Evolutionary conservation across 1,140 invertebrate species (phyloP).

Genomic region (Tetraneura akinire): DNA sequence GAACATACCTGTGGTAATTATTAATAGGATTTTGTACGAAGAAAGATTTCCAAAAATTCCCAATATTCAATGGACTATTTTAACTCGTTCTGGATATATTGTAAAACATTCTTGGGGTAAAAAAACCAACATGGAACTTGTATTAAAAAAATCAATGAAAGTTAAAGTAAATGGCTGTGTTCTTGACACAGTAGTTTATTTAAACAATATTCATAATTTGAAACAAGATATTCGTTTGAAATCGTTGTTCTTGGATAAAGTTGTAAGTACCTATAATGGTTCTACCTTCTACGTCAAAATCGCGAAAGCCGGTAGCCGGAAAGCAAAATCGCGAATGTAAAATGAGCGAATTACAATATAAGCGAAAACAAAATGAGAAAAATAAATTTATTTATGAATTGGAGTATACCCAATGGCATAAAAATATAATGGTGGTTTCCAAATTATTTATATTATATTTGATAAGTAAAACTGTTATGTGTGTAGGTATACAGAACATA

Average conservation of each 20-base stretch:
- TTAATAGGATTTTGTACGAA: constrained; percentile 2
- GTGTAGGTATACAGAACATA: no score
- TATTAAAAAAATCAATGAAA: neutral
- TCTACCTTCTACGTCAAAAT: no score
- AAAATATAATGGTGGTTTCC: no score
- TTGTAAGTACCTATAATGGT: constrained; percentile 24
- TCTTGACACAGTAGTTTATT: neutral
- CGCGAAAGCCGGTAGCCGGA: no score
- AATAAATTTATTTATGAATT: no score
- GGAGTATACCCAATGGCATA: no score
- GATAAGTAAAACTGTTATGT: no score
- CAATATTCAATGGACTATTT: neutral
- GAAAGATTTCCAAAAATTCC: neutral
- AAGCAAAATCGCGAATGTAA: no score
- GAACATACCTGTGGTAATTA: neutral
- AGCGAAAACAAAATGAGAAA: no score
- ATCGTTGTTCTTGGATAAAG: constrained; percentile 12
- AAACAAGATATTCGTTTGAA: constrained; percentile 26
- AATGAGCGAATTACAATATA: no score
- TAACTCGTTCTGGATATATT: constrained; percentile 31
- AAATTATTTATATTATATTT: no score
- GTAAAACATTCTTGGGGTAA: constrained; percentile 33
- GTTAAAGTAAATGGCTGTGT: constrained; percentile 3
- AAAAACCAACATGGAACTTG: neutral
- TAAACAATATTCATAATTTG: constrained; percentile 4